These are phyloP conservation scores for Liparis tanakae DNA, from an alignment of 2,797 vertebrate species.

Conservation along the genomic window DNA sequence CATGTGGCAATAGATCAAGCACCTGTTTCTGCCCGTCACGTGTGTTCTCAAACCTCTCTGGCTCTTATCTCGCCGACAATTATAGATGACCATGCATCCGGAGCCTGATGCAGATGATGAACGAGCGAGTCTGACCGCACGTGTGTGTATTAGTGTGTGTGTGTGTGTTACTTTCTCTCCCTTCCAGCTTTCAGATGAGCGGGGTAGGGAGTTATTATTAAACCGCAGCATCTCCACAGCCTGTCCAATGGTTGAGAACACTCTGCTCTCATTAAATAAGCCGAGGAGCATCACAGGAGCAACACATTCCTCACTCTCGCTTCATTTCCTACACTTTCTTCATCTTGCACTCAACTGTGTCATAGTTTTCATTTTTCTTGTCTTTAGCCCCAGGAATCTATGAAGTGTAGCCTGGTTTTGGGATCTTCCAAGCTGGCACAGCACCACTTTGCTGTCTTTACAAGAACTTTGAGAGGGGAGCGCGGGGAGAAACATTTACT, in stretches of 20 bases:
- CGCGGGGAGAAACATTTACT: slow-evolving; percentile 69
- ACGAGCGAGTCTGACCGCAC: slow-evolving; percentile 38
- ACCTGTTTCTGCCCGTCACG: slow-evolving; percentile 67
- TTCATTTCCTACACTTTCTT: slow-evolving; percentile 57
- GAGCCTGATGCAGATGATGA: slow-evolving; percentile 63
- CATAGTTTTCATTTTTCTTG: slow-evolving; percentile 54
- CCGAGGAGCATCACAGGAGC: slow-evolving; percentile 19
- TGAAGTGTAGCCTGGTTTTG: slow-evolving; percentile 40
- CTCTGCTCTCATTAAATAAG: slow-evolving; percentile 65
- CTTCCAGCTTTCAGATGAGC: slow-evolving; percentile 34
- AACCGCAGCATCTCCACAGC: slow-evolving; percentile 35
- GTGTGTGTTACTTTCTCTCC: slow-evolving; percentile 31
- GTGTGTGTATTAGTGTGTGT: too few species aligned
- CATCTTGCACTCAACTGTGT: slow-evolving; percentile 44
- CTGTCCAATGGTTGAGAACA: slow-evolving; percentile 44
- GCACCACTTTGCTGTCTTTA: slow-evolving; percentile 62
- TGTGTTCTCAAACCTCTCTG: slow-evolving; percentile 62
- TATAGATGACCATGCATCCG: slow-evolving; percentile 69
- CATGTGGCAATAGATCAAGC: slow-evolving; percentile 70
- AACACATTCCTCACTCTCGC: slow-evolving; percentile 33
- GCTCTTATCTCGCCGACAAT: slow-evolving; percentile 67
- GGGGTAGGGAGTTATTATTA: slow-evolving; percentile 60
- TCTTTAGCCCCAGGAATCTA: slow-evolving; percentile 58
- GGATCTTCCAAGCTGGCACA: slow-evolving; percentile 56
- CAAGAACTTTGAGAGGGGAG: slow-evolving; percentile 52